Evolutionary conservation across 1,140 invertebrate genomes (phyloP).

Genomic region (Gonatopus flavifemur): DNA sequence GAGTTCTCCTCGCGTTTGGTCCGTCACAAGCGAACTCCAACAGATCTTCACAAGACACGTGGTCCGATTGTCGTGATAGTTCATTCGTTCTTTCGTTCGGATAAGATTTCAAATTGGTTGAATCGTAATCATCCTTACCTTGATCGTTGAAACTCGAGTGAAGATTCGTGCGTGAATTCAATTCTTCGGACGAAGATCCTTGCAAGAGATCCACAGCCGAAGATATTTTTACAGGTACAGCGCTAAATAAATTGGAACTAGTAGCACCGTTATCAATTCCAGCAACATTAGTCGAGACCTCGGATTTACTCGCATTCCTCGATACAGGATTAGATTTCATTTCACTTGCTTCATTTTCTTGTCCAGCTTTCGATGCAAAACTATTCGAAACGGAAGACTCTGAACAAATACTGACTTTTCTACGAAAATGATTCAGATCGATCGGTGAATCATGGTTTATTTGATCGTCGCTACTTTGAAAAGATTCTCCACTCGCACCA

Average conservation of each 20-base stretch:
- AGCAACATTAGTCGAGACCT: slow-evolving; percentile 5
- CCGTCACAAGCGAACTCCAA: slow-evolving; percentile 87
- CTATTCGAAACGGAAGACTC: slow-evolving; percentile 16
- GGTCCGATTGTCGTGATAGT: slow-evolving; percentile 63
- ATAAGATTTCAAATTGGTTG: too few relatives aligned
- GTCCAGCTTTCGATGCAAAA: slow-evolving; percentile 1
- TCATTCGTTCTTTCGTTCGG: slow-evolving; percentile 33
- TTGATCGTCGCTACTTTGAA: slow-evolving; percentile 12
- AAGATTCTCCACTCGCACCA: slow-evolving; percentile 20
- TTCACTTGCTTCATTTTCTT: slow-evolving; percentile 9
- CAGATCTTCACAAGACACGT: slow-evolving; percentile 90
- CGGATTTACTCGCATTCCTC: slow-evolving; percentile 13
- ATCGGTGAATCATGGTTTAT: slow-evolving; percentile 10
- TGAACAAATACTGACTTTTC: slow-evolving; percentile 25
- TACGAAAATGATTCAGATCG: not conserved
- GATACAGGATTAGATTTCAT: slow-evolving; percentile 14
- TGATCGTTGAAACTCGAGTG: too few relatives aligned
- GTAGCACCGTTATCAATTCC: too few relatives aligned
- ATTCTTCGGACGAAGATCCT: too few relatives aligned
- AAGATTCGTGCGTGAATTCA: too few relatives aligned
- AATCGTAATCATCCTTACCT: too few relatives aligned
- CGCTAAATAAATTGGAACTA: too few relatives aligned
- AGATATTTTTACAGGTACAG: too few relatives aligned
- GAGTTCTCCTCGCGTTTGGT: slow-evolving; percentile 64
- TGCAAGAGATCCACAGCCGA: too few relatives aligned